Evolutionary conservation across 2,888 invertebrate species (phyloP).

Genomic region (Lepeophtheirus nordmannii): DNA sequence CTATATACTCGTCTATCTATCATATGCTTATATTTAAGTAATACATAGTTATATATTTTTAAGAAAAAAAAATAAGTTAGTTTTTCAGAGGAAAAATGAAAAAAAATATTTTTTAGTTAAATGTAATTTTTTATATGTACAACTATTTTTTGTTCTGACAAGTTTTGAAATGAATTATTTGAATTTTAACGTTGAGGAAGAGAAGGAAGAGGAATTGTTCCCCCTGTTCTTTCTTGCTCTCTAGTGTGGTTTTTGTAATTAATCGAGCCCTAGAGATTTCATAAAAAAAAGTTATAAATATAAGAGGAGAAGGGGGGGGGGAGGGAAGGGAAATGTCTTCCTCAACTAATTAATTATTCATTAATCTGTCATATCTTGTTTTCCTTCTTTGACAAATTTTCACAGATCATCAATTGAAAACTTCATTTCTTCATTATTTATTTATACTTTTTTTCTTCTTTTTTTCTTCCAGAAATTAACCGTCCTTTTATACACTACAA

Average conservation of each 20-base stretch:
- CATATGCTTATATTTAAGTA: too few species aligned
- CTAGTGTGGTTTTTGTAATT: conserved; percentile 2
- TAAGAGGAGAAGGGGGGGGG: too few species aligned
- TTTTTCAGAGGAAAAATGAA: background rate
- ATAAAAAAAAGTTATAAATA: too few species aligned
- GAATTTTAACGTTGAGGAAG: background rate
- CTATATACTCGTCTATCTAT: too few species aligned
- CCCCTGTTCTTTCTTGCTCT: background rate
- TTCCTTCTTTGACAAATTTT: too few species aligned
- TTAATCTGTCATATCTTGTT: too few species aligned
- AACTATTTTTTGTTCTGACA: background rate
- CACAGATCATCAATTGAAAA: too few species aligned
- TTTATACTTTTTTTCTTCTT: background rate
- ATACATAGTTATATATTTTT: too few species aligned
- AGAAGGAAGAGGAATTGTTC: background rate
- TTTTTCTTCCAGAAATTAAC: background rate
- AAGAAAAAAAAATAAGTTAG: too few species aligned
- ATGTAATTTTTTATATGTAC: background rate
- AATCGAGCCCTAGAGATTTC: conserved; percentile 1
- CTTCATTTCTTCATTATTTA: too few species aligned
- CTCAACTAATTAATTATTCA: too few species aligned
- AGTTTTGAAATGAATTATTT: background rate
- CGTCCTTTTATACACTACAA: background rate
- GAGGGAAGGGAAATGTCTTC: too few species aligned
- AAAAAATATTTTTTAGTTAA: background rate